Base-by-base conservation (phyloP, 2,888 invertebrate genomes). In the Capitulum mitella region DNA sequence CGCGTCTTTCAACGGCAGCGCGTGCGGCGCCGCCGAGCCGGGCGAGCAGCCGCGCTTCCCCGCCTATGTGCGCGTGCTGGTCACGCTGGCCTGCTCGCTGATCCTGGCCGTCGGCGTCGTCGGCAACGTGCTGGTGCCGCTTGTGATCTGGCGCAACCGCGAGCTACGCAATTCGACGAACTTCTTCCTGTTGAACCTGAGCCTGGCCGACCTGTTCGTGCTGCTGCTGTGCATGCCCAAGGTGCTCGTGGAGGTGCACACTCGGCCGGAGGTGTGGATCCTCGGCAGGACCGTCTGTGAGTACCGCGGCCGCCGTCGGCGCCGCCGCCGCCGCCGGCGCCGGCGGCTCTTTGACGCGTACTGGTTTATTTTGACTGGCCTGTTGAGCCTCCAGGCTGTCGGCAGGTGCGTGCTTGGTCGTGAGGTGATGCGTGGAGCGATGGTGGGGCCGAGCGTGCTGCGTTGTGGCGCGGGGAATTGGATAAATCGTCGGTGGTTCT, bases 121-220 rank as follows among this genome's bases (percentile, higher is more conserved):
- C 82, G 97, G 97, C 37, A 97, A 97, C 85, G 89, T 95, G 81
- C 93, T 97, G 91, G 97, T 96, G 84, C 95, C 95, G 54, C 90
- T 95, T 84, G 96, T 97, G 83, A 95, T 97, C 82, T 89, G 94
- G 84, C 92, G 93, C 85, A 94, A 94, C 78, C 94, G 94, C 85
- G 95, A 97, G 85, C 94, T 97, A 94, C 89, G 95, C 84, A 96
- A 95, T 85, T 95, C 96, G 79, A 97, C 97, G 81, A 97, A 97
- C 86, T 94, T 95, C 84, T 97, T 97, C 86, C 89, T 97, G 84
- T 93, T 96, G 86, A 97, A 97, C 87, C 88, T 97, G 84, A 95
- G 95, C 85, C 91, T 96, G 64, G 96, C 97, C 29, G 97, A 97
- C 87, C 87, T 97, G 83, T 91, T 95, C 89, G 95, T 97, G 83